phyloP scores from a whole-genome alignment of 2,888 invertebrate genomes.

The Xestia xanthographa region DNA sequence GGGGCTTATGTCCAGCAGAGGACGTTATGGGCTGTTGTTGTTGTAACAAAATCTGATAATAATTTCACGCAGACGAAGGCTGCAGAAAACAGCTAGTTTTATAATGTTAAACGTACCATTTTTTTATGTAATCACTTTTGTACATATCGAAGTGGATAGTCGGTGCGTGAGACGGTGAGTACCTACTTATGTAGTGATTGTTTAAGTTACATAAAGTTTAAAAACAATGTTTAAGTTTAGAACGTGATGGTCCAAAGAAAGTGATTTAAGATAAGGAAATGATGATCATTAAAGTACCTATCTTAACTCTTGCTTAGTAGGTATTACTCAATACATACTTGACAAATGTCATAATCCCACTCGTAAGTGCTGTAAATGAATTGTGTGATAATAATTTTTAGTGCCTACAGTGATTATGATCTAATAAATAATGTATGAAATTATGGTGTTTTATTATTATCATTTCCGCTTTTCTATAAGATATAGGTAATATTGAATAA shows the following conservation, averaged over 20 bases:
- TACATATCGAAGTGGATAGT: neutral
- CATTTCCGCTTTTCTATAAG: slow-evolving; percentile 6
- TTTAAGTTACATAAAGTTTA: slow-evolving; percentile 26
- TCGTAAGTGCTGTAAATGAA: slow-evolving; percentile 10
- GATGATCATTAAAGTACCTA: slow-evolving; percentile 8
- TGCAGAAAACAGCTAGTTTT: neutral
- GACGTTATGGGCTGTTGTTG: too few relatives aligned
- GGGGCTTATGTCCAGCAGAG: too few relatives aligned
- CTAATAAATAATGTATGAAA: neutral
- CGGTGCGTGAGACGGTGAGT: neutral
- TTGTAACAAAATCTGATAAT: too few relatives aligned
- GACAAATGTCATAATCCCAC: neutral
- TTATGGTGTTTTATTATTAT: neutral
- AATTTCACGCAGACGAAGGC: too few relatives aligned
- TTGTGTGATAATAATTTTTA: neutral
- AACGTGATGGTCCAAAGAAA: slow-evolving; percentile 9
- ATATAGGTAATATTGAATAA: neutral
- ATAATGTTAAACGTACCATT: neutral
- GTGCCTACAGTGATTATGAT: neutral
- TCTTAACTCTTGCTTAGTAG: neutral
- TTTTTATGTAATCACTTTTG: neutral
- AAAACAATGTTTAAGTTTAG: neutral
- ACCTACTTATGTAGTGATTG: neutral
- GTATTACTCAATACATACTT: slow-evolving; percentile 19
- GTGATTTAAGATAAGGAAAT: slow-evolving; percentile 20